Evolutionary conservation across 2,797 vertebrate genomes (phyloP), one percentile per base, ranked within the genome.

Genomic region (Bufotes viridis): DNA sequence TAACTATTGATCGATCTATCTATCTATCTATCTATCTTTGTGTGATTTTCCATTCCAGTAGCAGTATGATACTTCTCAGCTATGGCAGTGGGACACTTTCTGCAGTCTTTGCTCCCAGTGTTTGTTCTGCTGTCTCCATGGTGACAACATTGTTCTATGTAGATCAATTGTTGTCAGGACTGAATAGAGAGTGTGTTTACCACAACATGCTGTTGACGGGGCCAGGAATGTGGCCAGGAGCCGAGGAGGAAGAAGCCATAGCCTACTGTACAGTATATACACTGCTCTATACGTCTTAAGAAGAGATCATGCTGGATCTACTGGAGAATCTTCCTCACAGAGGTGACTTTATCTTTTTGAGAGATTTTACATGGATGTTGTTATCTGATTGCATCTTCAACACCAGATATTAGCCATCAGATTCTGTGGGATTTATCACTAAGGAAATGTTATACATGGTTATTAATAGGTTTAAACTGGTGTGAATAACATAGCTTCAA

Each of bases 171-270:
- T 84, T 72, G 55, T 84, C 67, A 14, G 53, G 26, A 57, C 10
- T 82, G 61, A 82, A 82, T 69, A 22, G 80, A 42, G 26, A 51
- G 81, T 67, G 13, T 82, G 80, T 82, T 69, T 82, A 82, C 81
- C 26, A 24, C 49, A 82, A 69, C 81, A 65, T 67, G 63, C n/a
- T 57, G 53, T 29, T 63, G 26, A 51, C 26, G n/a, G 4, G 7
- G 58, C 8, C 18, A 51, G 42, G 60, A 65, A n/a, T 82, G 63
- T 82, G 24, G 13, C 11, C 15, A 53, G 13, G 9, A 51, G 12
- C n/a, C 18, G 11, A 20, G 80, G 13, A 26, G n/a, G 42, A 51
- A 6, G 1, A 55, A 9, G 55, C 7, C 22, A 53, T 11, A 61
- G 26, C 26, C 63, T 26, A 5, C 42, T 24, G 42, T 51, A 55